Evolutionary conservation across 2,113 vertebrate genomes (phyloP).

Genomic region (Pyxicephalus adspersus): DNA sequence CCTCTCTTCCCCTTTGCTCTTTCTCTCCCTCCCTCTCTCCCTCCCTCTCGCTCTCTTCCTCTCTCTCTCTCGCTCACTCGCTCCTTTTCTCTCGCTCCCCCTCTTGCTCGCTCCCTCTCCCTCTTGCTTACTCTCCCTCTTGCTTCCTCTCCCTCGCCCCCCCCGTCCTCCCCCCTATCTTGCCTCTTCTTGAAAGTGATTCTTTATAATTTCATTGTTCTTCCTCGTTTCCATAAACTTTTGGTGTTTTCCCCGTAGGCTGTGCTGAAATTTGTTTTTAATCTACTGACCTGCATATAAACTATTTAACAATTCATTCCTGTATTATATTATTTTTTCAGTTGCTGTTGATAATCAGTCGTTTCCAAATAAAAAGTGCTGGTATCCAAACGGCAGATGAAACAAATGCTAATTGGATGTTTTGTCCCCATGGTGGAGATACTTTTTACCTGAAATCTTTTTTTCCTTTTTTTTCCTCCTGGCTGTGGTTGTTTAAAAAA

Average conservation of each 20-base stretch:
- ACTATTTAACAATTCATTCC: slow-evolving; percentile 32
- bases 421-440: slow-evolving; percentile 11
- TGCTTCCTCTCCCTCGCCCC: neutral
- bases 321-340: slow-evolving; percentile 31
- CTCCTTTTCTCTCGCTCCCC: too few relatives aligned
- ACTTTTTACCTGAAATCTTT: slow-evolving; percentile 27
- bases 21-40: too few relatives aligned
- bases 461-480: neutral
- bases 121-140: neutral
- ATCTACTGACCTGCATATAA: slow-evolving; percentile 51
- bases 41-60: too few relatives aligned
- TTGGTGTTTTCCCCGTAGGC: neutral
- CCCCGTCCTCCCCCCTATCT: neutral
- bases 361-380: slow-evolving; percentile 38
- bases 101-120: too few relatives aligned
- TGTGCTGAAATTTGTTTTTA: slow-evolving; percentile 41
- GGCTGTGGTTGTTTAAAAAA: neutral
- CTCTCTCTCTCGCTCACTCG: too few relatives aligned
- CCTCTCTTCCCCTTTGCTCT: too few relatives aligned
- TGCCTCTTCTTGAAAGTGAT: neutral
- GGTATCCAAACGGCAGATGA: slow-evolving; percentile 28
- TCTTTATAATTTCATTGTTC: neutral
- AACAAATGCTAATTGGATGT: slow-evolving; percentile 37
- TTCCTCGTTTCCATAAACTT: neutral
- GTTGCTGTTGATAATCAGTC: slow-evolving; percentile 51